Base-by-base conservation (phyloP, 1,140 invertebrate genomes). In the Galendromus occidentalis region DNA sequence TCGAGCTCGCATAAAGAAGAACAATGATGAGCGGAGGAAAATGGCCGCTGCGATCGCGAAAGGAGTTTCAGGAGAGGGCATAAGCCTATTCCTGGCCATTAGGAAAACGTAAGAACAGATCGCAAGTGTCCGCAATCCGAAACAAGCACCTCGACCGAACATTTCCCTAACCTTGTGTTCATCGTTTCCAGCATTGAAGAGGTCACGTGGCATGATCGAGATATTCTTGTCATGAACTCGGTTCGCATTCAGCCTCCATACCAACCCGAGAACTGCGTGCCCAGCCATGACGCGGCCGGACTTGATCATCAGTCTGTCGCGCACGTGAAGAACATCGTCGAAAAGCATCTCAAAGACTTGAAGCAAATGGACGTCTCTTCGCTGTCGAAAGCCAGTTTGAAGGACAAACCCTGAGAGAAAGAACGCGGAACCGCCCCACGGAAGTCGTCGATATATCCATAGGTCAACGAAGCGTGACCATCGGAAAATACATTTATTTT, bases 101-200 rank as follows among this genome's bases (percentile, higher is more conserved):
- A 25, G 51, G 33, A 59, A 59, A 59, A 59, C 51, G 51, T 59
- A 22, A 59, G 51, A 18, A n/a, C n/a, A n/a, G n/a, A n/a, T n/a
- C n/a, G n/a, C n/a, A n/a, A n/a, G n/a, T n/a, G n/a, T n/a, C n/a
- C n/a, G n/a, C n/a, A n/a, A n/a, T n/a, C n/a, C n/a, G n/a, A n/a
- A n/a, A n/a, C n/a, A n/a, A n/a, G n/a, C n/a, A n/a, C n/a, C n/a
- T n/a, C n/a, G n/a, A n/a, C n/a, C n/a, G n/a, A n/a, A n/a, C n/a
- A n/a, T n/a, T n/a, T n/a, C n/a, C n/a, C n/a, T 47, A 4, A 47
- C 28, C 4, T 14, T 47, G 7, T 4, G 7, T 44, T 44, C 6
- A 47, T 47, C 28, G 7, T 47, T 25, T 25, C 17, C 33, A 59
- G 51, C 2, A 59, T 59, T 22, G 51, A 59, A 59, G 51, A 59